Evolutionary conservation across 2,113 vertebrate species (phyloP).

Genomic region (cattle (Bos taurus)): DNA sequence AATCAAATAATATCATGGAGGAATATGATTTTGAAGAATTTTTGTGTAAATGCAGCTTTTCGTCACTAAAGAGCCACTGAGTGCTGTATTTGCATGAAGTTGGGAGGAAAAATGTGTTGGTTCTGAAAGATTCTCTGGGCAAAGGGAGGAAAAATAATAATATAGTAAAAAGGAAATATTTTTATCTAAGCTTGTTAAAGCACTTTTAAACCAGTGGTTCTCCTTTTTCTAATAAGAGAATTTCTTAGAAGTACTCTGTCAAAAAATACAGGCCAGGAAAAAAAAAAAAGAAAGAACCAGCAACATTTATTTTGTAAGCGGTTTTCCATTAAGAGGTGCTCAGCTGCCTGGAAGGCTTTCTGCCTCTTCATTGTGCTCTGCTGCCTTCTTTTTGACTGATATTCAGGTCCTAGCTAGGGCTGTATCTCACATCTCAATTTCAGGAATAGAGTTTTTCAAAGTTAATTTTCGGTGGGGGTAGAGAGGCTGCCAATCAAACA

Average conservation of each 20-base stretch:
- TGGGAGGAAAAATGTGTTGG: background rate
- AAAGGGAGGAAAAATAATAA: background rate
- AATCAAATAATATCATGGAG: background rate
- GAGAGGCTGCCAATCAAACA: background rate
- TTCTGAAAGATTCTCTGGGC: background rate
- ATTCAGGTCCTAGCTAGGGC: fast-evolving
- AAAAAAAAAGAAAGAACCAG: background rate
- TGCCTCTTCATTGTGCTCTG: background rate
- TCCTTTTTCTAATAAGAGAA: background rate
- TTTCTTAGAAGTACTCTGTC: background rate
- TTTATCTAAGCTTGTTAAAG: background rate
- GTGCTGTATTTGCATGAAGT: background rate
- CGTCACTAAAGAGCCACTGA: background rate
- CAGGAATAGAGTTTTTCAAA: background rate
- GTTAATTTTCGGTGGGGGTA: background rate
- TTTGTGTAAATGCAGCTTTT: background rate
- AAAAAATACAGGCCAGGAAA: background rate
- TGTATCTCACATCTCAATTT: background rate
- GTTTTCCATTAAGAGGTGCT: background rate
- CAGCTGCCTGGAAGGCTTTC: background rate
- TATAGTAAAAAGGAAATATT: background rate
- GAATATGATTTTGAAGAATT: background rate
- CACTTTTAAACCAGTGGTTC: background rate
- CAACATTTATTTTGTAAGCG: background rate
- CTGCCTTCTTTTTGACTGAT: background rate